phyloP scores from a whole-genome alignment of 2,113 vertebrate genomes.

The Anoplopoma fimbria region DNA sequence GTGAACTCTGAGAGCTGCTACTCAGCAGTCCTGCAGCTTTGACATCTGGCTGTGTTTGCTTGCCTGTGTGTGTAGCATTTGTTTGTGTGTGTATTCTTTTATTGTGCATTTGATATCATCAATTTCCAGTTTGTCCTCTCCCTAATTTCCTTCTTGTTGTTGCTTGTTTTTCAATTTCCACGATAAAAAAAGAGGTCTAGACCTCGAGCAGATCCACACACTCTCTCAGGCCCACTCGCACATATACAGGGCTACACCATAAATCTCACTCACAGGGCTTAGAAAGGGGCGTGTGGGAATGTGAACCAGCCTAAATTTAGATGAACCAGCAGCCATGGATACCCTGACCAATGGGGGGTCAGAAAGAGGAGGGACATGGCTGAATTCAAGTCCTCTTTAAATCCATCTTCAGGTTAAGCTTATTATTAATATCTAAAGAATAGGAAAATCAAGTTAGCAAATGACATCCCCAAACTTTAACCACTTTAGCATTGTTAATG shows the following conservation, averaged over 20 bases:
- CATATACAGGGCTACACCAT: slow-evolving; percentile 71
- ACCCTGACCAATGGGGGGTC: slow-evolving; percentile 74
- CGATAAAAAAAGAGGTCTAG: slow-evolving; percentile 14
- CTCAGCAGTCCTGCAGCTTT: slow-evolving; percentile 47
- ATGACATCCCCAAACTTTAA: neutral
- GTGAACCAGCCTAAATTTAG: slow-evolving; percentile 84
- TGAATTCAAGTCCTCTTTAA: slow-evolving; percentile 71
- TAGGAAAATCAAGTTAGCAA: neutral
- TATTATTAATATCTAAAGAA: slow-evolving; percentile 3
- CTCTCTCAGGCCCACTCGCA: slow-evolving; percentile 30
- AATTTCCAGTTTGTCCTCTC: neutral
- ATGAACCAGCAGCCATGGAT: slow-evolving; percentile 78
- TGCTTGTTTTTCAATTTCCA: slow-evolving; percentile 10
- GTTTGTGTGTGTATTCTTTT: neutral
- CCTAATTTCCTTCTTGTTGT: neutral
- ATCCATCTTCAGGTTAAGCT: slow-evolving; percentile 42
- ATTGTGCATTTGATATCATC: slow-evolving; percentile 2
- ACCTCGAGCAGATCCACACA: slow-evolving; percentile 32
- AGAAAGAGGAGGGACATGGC: slow-evolving; percentile 71
- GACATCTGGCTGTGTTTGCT: slow-evolving; percentile 33
- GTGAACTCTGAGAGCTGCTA: slow-evolving; percentile 50
- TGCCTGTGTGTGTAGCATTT: slow-evolving; percentile 19
- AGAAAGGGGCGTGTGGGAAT: slow-evolving; percentile 81
- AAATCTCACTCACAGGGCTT: slow-evolving; percentile 80
- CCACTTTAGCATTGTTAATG: neutral